These are phyloP conservation scores for Pelecanoides urinatrix DNA, from an alignment of 2,113 vertebrate species.

Conservation along the genomic window DNA sequence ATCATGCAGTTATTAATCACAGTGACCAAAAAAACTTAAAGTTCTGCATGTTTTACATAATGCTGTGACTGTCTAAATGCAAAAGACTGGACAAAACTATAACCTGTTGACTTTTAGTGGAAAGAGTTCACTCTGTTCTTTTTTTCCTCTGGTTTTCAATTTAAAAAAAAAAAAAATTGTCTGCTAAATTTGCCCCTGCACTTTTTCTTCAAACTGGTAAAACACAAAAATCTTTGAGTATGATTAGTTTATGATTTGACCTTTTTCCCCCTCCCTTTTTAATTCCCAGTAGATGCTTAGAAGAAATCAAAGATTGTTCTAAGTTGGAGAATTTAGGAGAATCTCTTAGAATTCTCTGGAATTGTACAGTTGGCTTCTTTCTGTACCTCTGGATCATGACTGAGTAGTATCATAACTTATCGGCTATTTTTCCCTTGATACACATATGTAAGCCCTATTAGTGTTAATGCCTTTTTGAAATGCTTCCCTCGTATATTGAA, in stretches of 20 bases:
- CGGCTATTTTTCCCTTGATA: slow-evolving; percentile 1
- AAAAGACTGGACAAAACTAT: neutral
- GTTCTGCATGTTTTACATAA: neutral
- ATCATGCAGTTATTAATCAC: neutral
- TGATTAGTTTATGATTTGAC: neutral
- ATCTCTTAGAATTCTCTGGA: neutral
- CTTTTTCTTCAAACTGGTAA: neutral
- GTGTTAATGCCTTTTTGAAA: slow-evolving; percentile 33
- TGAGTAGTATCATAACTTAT: slow-evolving; percentile 5
- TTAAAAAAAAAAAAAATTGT: neutral
- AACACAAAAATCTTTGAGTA: neutral
- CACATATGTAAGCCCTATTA: neutral
- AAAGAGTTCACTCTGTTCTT: rapidly evolving
- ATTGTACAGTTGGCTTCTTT: neutral
- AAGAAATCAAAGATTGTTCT: neutral
- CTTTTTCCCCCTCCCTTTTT: rapidly evolving
- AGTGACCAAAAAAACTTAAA: neutral
- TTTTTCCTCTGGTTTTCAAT: neutral
- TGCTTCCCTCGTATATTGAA: neutral
- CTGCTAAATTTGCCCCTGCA: neutral
- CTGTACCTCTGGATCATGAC: neutral
- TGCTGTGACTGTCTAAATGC: neutral
- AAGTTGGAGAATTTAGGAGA: neutral
- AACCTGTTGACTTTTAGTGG: neutral
- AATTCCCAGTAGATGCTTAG: neutral